Percentiles rank a stretch among this genome's conserved stretches.
Evolutionary conservation across 1,140 invertebrate species (phyloP).

Genomic region (Hermetia illucens): DNA sequence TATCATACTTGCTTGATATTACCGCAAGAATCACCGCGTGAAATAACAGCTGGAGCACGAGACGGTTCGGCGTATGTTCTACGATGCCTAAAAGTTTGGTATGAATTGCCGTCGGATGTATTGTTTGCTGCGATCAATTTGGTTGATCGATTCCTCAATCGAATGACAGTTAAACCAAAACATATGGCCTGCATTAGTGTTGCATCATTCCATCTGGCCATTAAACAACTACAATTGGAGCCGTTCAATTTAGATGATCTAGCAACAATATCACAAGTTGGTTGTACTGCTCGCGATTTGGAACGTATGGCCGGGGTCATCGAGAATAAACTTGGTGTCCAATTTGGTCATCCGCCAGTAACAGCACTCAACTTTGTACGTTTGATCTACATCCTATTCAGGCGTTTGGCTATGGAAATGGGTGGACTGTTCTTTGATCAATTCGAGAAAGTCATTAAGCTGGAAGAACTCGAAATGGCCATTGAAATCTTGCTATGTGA

Average conservation of each 20-base stretch:
- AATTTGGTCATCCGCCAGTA: slow-evolving; percentile 37
- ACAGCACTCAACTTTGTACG: slow-evolving; percentile 51
- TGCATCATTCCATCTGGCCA: slow-evolving; percentile 30
- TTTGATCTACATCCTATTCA: slow-evolving; percentile 44
- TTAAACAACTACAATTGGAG: slow-evolving; percentile 27
- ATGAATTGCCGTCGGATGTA: slow-evolving; percentile 60
- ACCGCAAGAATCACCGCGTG: no score
- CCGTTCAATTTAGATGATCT: slow-evolving; percentile 28
- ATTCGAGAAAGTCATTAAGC: slow-evolving; percentile 27
- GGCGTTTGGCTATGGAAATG: slow-evolving; percentile 34
- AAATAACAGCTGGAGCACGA: slow-evolving; percentile 54
- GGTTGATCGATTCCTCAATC: slow-evolving; percentile 59
- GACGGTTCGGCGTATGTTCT: slow-evolving; percentile 65
- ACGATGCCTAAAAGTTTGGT: slow-evolving; percentile 69
- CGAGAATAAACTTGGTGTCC: slow-evolving; percentile 49
- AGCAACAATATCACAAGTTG: slow-evolving; percentile 34
- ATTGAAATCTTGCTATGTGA: slow-evolving; percentile 59
- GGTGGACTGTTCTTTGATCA: slow-evolving; percentile 31
- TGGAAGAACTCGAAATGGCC: slow-evolving; percentile 43
- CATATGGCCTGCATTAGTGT: slow-evolving; percentile 31
- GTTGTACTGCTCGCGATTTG: slow-evolving; percentile 58
- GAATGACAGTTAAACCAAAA: slow-evolving; percentile 46
- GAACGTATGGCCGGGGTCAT: slow-evolving; percentile 58
- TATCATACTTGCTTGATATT: no score
- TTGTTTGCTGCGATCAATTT: slow-evolving; percentile 61